phyloP scores from a whole-genome alignment of 2,888 invertebrate species.

The Penaeus monodon region DNA sequence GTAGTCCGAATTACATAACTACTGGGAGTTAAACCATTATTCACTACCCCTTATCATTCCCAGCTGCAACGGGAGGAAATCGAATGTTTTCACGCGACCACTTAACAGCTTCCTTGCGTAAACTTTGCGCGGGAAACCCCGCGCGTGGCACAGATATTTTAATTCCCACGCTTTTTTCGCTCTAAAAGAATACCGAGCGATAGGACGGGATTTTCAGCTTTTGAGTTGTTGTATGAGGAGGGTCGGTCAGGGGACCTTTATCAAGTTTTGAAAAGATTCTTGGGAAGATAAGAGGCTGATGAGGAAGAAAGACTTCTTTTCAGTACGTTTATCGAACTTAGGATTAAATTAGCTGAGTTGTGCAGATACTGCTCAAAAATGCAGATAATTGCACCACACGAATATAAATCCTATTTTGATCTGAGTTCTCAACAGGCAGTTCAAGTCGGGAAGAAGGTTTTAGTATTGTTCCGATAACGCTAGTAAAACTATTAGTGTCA shows the following conservation, averaged over 20 bases:
- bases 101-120: constrained; percentile 17
- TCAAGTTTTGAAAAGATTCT: background rate
- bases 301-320: background rate
- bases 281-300: background rate
- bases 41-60: background rate
- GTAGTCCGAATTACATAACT: background rate
- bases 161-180: constrained; percentile 21
- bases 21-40: too few species aligned
- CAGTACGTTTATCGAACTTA: constrained; percentile 15
- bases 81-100: background rate
- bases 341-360: background rate
- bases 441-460: constrained; percentile 3
- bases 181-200: constrained; percentile 29
- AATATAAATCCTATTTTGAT: constrained; percentile 13
- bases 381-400: background rate
- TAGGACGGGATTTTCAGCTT: constrained; percentile 1
- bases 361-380: constrained; percentile 8
- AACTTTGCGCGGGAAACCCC: constrained; percentile 19
- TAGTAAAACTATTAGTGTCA: too few species aligned
- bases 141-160: constrained; percentile 39
- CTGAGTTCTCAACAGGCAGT: background rate
- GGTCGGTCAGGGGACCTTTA: background rate
- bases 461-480: background rate
- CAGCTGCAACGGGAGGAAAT: background rate
- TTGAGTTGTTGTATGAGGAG: constrained; percentile 10